A percentile compares a stretch with the other conserved stretches of the same genome.
phyloP scores from a whole-genome alignment of 2,113 vertebrate genomes.

The Cavia aperea region DNA sequence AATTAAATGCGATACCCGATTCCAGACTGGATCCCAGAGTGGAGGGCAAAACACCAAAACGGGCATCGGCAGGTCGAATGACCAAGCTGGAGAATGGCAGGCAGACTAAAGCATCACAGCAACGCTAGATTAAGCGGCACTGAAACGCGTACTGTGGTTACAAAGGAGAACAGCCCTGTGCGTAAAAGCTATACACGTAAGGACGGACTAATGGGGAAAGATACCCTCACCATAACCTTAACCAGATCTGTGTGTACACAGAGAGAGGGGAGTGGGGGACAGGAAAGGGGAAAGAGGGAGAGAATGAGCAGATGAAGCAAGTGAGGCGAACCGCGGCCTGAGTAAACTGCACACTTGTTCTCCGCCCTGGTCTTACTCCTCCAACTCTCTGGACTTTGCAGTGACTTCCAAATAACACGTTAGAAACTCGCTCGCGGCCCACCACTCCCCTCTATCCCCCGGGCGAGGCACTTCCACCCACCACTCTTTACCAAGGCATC shows the following conservation, averaged over 20 bases:
- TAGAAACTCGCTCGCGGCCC: not conserved
- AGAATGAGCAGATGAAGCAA: not conserved
- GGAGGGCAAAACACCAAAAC: not conserved
- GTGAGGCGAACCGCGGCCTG: constrained; percentile 5
- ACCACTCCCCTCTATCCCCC: constrained; percentile 49
- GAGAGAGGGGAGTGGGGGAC: not conserved
- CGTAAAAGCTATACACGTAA: not conserved
- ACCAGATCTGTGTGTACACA: not conserved
- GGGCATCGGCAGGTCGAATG: not conserved
- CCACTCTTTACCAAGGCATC: not conserved
- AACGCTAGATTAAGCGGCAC: not conserved
- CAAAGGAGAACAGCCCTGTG: not conserved
- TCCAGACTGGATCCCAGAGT: not conserved
- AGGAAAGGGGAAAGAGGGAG: not conserved
- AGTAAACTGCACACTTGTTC: not conserved
- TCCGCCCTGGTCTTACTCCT: not conserved
- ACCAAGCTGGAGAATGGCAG: not conserved
- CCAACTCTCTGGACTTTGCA: constrained; percentile 6
- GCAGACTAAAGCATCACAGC: not conserved
- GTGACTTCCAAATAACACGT: not conserved
- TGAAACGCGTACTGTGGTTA: not conserved
- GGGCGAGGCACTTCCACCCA: not conserved
- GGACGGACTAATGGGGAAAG: not conserved
- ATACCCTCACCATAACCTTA: not conserved
- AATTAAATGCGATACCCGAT: not conserved